phyloP scores from a whole-genome alignment of 2,113 vertebrate species.

The Myxocyprinus asiaticus region DNA sequence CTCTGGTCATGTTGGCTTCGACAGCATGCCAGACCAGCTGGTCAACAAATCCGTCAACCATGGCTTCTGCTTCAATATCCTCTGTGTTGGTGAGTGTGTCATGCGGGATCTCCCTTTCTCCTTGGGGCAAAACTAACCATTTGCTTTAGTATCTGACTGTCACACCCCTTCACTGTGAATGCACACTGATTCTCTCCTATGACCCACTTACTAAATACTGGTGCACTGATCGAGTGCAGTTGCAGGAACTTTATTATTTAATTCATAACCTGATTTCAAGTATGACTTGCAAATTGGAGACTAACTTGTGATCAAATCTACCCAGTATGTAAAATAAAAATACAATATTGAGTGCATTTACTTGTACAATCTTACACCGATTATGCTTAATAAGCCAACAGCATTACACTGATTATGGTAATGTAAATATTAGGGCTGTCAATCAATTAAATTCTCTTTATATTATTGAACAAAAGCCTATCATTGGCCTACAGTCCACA shows the following conservation, averaged over 20 bases:
- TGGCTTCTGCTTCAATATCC: constrained; percentile 99
- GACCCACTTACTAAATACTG: constrained; percentile 33
- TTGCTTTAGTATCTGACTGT: constrained; percentile 1
- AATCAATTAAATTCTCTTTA: too few relatives aligned
- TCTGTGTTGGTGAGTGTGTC: constrained; percentile 94
- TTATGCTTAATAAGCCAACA: too few relatives aligned
- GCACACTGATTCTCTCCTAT: constrained; percentile 33
- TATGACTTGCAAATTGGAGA: too few relatives aligned
- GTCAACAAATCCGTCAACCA: constrained; percentile 98
- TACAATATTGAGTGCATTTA: too few relatives aligned
- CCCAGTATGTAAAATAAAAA: too few relatives aligned
- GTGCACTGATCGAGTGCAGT: background rate
- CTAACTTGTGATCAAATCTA: too few relatives aligned
- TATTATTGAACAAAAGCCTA: too few relatives aligned
- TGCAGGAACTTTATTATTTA: constrained; percentile 11
- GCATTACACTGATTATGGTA: too few relatives aligned
- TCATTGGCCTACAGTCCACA: too few relatives aligned
- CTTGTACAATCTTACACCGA: too few relatives aligned
- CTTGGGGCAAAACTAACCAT: constrained; percentile 41
- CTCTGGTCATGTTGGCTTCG: constrained; percentile 96
- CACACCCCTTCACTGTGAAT: constrained; percentile 31
- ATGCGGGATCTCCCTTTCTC: constrained; percentile 32
- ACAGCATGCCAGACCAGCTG: constrained; percentile 99
- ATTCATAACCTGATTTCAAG: background rate
- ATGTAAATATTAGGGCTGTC: too few relatives aligned